Base-by-base conservation (phyloP, 2,797 vertebrate genomes). In the Hybognathus amarus region DNA sequence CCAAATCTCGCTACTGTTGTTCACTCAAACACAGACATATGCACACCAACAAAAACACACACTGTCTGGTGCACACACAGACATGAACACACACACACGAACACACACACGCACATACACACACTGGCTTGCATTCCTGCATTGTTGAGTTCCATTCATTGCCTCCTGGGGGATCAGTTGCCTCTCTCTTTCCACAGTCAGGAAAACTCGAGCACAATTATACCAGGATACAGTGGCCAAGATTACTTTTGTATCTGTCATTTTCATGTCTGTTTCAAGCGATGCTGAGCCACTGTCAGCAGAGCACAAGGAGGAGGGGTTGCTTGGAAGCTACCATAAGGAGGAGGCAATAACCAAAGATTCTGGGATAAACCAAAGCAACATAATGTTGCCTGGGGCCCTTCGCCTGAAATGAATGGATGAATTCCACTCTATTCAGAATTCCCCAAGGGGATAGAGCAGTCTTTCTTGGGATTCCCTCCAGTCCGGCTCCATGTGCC, bases 1-100 rank as follows among this genome's bases (percentile, higher is more conserved):
- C 87, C 89, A 91, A 90, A 87, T 86, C 88, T 87, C 78, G 82
- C 85, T 85, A 64, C 85, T 56, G 56, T 80, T 84, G 86, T 88
- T 79, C 85, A 61, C 85, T 77, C 83, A 71, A 81, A 89, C 87
- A 85, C 69, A 85, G 68, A 83, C 79, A 81, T 70, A 83, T n/a
- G 81, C 64, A 79, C 78, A 86, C 80, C 79, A 79, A 88, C 74
- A 82, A 47, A 78, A 24, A 75, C 56, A 78, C 42, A 78, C 74
- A 82, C 64, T 82, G 80, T 82, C 80, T 82, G 69, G 40, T 30
- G 50, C 56, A 74, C 45, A 77, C 52, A 83, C 70, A 63, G 11
- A 27, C n/a, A 83, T 40, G 30, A 30, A 33, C 50, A 79, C 52
- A 87, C 69, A 84, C 68, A 77, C 38, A 83, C 50, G 76, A 52